A percentile compares a stretch with the other conserved stretches of the same genome.
Conservation (phyloP, 2,797 vertebrate species). For the Sebastes goodei region DNA sequence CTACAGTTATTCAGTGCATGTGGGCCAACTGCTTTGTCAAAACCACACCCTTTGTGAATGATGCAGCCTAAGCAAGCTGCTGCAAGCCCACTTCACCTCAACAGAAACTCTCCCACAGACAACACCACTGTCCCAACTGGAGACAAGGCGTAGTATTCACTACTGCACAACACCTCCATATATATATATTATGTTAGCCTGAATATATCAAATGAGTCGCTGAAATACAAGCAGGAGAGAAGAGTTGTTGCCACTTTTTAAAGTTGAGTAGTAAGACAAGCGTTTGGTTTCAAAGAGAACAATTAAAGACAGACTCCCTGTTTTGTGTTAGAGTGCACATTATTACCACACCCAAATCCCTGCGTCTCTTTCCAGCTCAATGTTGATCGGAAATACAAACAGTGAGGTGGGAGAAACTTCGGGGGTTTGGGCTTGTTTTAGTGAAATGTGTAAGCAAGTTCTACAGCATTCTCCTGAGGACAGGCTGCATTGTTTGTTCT, state of each 20-base stretch:
- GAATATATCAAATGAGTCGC: not conserved
- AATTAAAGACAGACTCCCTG: not conserved
- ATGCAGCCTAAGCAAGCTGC: constrained; percentile 33
- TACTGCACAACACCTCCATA: not conserved
- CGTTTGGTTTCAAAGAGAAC: not conserved
- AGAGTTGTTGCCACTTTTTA: not conserved
- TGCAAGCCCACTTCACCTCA: constrained; percentile 46
- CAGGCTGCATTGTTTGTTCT: not conserved
- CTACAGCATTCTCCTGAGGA: not conserved
- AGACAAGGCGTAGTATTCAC: not conserved
- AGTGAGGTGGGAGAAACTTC: not conserved
- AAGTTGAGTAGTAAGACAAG: not conserved
- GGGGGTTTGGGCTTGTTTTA: not conserved
- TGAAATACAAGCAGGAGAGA: not conserved
- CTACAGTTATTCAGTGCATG: constrained; percentile 42
- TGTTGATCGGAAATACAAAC: not conserved
- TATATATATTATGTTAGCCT: not conserved
- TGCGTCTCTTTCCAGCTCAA: not conserved
- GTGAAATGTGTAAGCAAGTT: not conserved
- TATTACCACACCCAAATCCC: constrained; percentile 19
- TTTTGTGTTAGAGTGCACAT: not conserved
- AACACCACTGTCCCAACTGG: not conserved
- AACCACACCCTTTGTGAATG: constrained; percentile 59
- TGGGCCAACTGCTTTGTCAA: constrained; percentile 36
- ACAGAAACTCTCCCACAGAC: not conserved